Evolutionary conservation across 2,113 vertebrate species (phyloP), one percentile per base, ranked within the genome.

Genomic region (Phyllopteryx taeniolatus): DNA sequence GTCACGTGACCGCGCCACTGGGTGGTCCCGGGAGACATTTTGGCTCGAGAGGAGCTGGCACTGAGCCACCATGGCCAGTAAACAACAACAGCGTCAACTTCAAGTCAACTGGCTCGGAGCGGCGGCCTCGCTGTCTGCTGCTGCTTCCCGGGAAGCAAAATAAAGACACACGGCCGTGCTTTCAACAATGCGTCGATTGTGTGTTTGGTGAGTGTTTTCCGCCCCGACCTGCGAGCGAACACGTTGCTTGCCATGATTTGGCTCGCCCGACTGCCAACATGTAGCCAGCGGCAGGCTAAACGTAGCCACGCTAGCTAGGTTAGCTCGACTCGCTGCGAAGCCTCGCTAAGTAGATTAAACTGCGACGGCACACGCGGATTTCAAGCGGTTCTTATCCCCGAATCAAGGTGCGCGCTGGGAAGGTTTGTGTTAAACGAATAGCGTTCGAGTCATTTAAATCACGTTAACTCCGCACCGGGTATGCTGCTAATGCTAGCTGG

Each of bases 51-150:
- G 80, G 82, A 71, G 31, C 84, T 89, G 87, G 90, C 89, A 64
- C 67, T 6, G 84, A 86, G 86, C 90, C 89, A 90, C 64, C 78
- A 90, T 91, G 90, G 90, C 89, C 82, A 85, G 88, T 91, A 90
- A 91, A 91, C 90, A 91, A 91, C 88, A 91, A 89, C 90, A 87
- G 84, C 87, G 83, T 86, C 83, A 80, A 79, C 83, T 87, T 78
- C 76, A 87, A 83, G 77, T 75, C 76, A 86, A 86, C 75, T 71
- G 79, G 68, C 54, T 79, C 43, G 78, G 83, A 85, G 75, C 61
- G 43, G 78, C 80, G 81, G 73, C 68, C 79, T 75, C 22, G 67
- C 39, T 59, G 73, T 79, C 76, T 72, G 61, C 5, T 17, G 57
- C 49, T n/a, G 13, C 35, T 78, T 53, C 57, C 6, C 7, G 44